Base-by-base conservation (phyloP, 1,140 invertebrate species). In the Drosophila sturtevanti region DNA sequence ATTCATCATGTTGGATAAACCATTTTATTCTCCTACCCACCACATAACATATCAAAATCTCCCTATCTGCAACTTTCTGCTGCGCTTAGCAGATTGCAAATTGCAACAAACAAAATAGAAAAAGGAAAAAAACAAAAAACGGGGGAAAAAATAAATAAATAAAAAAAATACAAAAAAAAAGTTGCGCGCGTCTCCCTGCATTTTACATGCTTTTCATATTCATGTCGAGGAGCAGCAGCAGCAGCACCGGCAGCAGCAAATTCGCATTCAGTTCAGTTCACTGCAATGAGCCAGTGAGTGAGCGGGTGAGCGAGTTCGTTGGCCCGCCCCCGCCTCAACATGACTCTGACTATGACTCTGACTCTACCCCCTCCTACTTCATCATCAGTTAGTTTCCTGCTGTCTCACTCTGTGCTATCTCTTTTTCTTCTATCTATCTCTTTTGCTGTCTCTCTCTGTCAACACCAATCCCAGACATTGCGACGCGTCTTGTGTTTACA, bases 121-220 rank as follows among this genome's bases (percentile, higher is more conserved):
- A 48, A 61, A 7, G 27, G 4, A 35, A 41, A 59, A 35, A 59
- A 59, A 38, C 16, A 6, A n/a, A n/a, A n/a, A n/a, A n/a, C n/a
- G 27, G 7, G 16, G 6, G 24, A 48, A 74, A 77, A 77, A 14
- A 61, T n/a, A 38, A 44, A 61, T 21, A 44, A 31, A 44, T n/a
- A 31, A 62, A 41, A 18, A 44, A 21, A 31, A 61, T 9, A 60
- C 41, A 27, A 61, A 18, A 1, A 44, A 48, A 74, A 77, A 78
- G 67, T 78, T 75, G 75, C 67, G 60, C 80, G 82, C 75, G 68
- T 87, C 81, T 87, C 82, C 82, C 82, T 68, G 81, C 75, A 69
- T 86, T 87, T 87, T 87, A 73, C 82, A 87, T 86, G 79, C 82
- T 78, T 79, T 86, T 87, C 82, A 81, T 87, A 82, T 89, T 89